These are phyloP conservation scores for Rhynchotus rufescens DNA, from an alignment of 2,797 vertebrate genomes.

Conservation along the genomic window DNA sequence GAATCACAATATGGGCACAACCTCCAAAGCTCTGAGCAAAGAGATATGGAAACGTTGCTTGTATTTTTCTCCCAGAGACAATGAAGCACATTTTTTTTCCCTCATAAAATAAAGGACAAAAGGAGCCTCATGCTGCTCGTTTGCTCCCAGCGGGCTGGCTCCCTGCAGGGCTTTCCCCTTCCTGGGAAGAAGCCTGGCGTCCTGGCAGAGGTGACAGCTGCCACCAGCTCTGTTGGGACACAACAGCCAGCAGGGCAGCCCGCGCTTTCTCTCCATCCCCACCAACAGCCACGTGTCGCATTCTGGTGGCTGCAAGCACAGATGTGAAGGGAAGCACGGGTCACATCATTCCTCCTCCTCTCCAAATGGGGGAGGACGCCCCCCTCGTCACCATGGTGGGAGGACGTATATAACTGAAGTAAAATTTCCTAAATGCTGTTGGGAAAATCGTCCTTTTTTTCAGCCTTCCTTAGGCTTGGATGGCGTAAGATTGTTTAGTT, in stretches of 20 bases:
- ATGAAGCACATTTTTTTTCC: not conserved
- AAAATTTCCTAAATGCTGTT: not conserved
- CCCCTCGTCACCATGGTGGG: rapidly evolving
- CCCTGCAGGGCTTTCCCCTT: not conserved
- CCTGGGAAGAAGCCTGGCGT: not conserved
- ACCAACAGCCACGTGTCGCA: not conserved
- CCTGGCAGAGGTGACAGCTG: not conserved
- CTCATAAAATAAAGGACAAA: not conserved
- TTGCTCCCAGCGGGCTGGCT: not conserved
- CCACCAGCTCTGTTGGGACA: not conserved
- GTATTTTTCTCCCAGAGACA: not conserved
- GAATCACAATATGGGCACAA: not conserved
- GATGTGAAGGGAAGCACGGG: not conserved
- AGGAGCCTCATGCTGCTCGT: not conserved
- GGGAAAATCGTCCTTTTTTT: not conserved
- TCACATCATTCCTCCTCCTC: not conserved
- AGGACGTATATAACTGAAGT: not conserved
- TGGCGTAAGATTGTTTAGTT: not conserved
- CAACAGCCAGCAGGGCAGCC: not conserved
- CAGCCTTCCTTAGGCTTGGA: not conserved
- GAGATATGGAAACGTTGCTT: not conserved
- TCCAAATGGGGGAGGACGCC: not conserved
- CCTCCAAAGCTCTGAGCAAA: not conserved
- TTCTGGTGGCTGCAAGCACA: not conserved
- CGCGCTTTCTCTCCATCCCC: not conserved